These are phyloP conservation scores for Pheosia tremula DNA, from an alignment of 2,888 invertebrate genomes.

Conservation along the genomic window DNA sequence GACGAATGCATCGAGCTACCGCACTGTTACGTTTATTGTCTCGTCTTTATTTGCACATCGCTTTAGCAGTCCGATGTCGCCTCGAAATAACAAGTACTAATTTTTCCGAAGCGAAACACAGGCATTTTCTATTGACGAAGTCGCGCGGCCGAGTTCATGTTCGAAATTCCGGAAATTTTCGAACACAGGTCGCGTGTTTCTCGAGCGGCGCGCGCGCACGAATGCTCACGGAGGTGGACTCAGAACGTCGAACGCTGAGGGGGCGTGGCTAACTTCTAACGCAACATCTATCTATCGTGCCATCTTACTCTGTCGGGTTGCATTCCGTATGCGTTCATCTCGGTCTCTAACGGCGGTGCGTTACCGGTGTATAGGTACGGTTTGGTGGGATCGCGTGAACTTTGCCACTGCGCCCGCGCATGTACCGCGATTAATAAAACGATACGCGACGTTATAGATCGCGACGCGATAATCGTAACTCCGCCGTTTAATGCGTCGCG, in stretches of 20 bases:
- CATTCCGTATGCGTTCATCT: constrained; percentile 40
- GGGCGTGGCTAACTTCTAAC: constrained; percentile 81
- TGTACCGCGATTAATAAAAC: constrained; percentile 70
- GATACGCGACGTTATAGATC: constrained; percentile 77
- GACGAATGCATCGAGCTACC: constrained; percentile 42
- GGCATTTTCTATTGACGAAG: constrained; percentile 53
- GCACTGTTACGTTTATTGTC: constrained; percentile 51
- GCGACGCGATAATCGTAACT: constrained; percentile 67
- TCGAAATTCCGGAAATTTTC: constrained; percentile 47
- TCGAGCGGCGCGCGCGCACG: constrained; percentile 79
- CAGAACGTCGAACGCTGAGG: constrained; percentile 62
- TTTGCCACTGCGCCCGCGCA: constrained; percentile 73
- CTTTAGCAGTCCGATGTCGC: constrained; percentile 34
- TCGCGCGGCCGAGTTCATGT: constrained; percentile 66
- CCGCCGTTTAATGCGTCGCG: constrained; percentile 53
- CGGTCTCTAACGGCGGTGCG: constrained; percentile 71
- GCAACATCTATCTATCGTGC: constrained; percentile 72
- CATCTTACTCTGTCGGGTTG: constrained; percentile 50
- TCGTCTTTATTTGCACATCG: constrained; percentile 45
- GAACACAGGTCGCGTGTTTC: constrained; percentile 64
- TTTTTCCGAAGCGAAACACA: constrained; percentile 43
- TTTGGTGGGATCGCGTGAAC: constrained; percentile 79
- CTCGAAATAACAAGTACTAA: constrained; percentile 24
- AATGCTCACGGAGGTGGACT: constrained; percentile 79
- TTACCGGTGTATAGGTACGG: constrained; percentile 59